Conservation (phyloP, 2,888 invertebrate genomes). For the Apodemia hepburni region DNA sequence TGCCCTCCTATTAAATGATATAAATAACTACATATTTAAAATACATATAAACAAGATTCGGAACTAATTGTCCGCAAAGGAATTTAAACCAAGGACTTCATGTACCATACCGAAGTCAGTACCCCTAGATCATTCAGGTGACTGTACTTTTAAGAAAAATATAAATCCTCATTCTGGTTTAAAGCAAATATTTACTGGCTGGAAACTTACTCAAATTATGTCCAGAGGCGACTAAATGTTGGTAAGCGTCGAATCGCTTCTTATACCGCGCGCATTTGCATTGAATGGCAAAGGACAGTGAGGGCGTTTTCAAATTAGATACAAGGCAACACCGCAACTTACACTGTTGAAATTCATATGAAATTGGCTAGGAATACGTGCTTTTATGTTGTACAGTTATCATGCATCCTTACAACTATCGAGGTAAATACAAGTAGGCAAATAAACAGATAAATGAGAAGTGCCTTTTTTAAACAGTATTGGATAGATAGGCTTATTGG, state of each 20-base stretch:
- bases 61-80: no score
- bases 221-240: slow-evolving; percentile 76
- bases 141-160: slow-evolving; percentile 1
- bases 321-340: slow-evolving; percentile 45
- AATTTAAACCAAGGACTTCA: no score
- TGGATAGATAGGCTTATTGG: no score
- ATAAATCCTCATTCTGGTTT: slow-evolving; percentile 1
- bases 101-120: no score
- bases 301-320: slow-evolving; percentile 49
- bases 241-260: slow-evolving; percentile 71
- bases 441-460: no score
- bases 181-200: slow-evolving; percentile 23
- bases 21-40: no score
- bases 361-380: slow-evolving; percentile 2
- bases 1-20: no score
- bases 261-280: slow-evolving; percentile 75
- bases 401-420: not conserved
- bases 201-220: slow-evolving; percentile 58
- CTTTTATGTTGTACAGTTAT: slow-evolving; percentile 23
- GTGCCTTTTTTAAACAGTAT: no score
- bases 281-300: slow-evolving; percentile 73
- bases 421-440: not conserved
- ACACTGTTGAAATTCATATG: slow-evolving; percentile 33
- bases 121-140: not conserved
- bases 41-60: no score